These are phyloP conservation scores for Sitophilus oryzae DNA, from an alignment of 1,140 invertebrate genomes.

Conservation along the genomic window DNA sequence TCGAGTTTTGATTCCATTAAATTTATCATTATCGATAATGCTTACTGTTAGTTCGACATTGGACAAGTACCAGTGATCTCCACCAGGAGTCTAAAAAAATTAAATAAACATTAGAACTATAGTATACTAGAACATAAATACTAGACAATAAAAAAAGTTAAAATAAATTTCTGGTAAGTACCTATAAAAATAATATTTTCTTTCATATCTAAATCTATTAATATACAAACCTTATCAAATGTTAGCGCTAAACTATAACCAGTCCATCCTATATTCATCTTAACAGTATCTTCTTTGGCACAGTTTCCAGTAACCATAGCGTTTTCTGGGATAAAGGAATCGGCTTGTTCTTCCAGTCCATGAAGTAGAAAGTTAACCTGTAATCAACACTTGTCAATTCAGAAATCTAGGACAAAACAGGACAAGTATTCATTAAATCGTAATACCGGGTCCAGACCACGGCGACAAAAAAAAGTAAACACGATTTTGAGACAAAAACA, in stretches of 20 bases:
- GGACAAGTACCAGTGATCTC: slow-evolving; percentile 78
- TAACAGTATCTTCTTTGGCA: slow-evolving; percentile 60
- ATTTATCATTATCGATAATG: slow-evolving; percentile 45
- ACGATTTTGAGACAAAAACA: no score
- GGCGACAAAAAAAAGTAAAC: no score
- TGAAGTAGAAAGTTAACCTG: slow-evolving; percentile 40
- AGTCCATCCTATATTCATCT: slow-evolving; percentile 63
- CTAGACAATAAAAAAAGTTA: no score
- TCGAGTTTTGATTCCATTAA: slow-evolving; percentile 39
- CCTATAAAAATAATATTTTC: no score
- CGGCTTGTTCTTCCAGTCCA: slow-evolving; percentile 36
- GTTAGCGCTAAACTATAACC: slow-evolving; percentile 62
- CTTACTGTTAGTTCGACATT: slow-evolving; percentile 59
- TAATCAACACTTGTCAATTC: no score
- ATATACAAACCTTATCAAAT: slow-evolving; percentile 60
- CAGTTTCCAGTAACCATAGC: slow-evolving; percentile 49
- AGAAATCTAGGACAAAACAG: no score
- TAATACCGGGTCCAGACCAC: no score
- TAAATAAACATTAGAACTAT: no score
- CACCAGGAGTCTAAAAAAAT: slow-evolving; percentile 64
- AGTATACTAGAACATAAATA: no score
- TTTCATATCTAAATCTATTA: slow-evolving; percentile 12
- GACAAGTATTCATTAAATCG: no score
- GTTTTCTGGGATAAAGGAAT: slow-evolving; percentile 39
- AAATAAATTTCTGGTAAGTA: no score